These are phyloP conservation scores for Philopotamus ludificatus DNA, from an alignment of 1,140 invertebrate genomes.

Conservation along the genomic window DNA sequence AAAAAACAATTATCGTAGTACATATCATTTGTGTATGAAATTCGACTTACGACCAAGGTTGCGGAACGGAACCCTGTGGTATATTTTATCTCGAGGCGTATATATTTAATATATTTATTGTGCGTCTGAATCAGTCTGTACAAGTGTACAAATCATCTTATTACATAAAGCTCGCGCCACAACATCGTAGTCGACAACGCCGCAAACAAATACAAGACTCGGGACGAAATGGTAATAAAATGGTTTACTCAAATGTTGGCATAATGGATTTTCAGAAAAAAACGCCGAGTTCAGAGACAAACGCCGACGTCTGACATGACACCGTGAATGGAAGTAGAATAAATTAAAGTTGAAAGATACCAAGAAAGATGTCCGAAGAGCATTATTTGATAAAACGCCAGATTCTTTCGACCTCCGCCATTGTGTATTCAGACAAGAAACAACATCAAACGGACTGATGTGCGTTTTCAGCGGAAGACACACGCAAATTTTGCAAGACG, in stretches of 20 bases:
- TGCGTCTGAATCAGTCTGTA: too few relatives aligned
- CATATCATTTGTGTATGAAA: too few relatives aligned
- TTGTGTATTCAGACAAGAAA: too few relatives aligned
- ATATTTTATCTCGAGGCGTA: too few relatives aligned
- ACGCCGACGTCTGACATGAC: constrained; percentile 20
- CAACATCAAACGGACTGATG: too few relatives aligned
- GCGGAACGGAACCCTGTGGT: too few relatives aligned
- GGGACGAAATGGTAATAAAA: constrained; percentile 12
- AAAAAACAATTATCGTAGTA: too few relatives aligned
- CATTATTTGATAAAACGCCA: not conserved
- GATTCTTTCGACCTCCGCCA: not conserved
- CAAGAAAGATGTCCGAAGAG: not conserved
- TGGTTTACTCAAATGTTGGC: constrained; percentile 12
- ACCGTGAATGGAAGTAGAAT: constrained; percentile 16
- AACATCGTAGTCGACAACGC: not conserved
- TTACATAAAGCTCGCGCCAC: not conserved
- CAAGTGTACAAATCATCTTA: too few relatives aligned
- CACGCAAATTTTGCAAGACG: too few relatives aligned
- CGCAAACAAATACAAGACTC: not conserved
- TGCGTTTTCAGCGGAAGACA: too few relatives aligned
- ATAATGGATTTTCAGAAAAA: constrained; percentile 17
- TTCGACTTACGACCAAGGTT: too few relatives aligned
- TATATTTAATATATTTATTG: too few relatives aligned
- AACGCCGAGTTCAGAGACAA: constrained; percentile 10
- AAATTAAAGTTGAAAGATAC: constrained; percentile 11